A percentile compares a stretch with the other conserved stretches of the same genome.
Evolutionary conservation across 1,140 invertebrate genomes (phyloP).

Genomic region (Brachionus plicatilis): DNA sequence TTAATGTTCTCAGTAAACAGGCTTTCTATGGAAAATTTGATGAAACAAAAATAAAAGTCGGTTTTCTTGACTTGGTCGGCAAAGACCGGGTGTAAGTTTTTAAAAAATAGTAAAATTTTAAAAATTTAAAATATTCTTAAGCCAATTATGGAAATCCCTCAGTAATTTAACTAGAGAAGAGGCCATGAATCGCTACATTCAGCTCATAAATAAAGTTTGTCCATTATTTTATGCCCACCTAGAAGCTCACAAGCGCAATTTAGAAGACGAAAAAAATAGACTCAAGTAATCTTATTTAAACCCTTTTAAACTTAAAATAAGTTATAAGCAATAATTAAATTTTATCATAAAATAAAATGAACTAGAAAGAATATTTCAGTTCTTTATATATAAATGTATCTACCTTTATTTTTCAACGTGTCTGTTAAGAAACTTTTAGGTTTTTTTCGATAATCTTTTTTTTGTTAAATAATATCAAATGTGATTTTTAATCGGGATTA

Average conservation of each 20-base stretch:
- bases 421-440: too few relatives aligned
- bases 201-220: constrained; percentile 76
- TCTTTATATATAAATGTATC: too few relatives aligned
- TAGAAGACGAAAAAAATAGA: constrained; percentile 64
- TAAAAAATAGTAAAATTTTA: not conserved
- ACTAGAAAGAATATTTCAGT: too few relatives aligned
- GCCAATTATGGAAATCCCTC: constrained; percentile 82
- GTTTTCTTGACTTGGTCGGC: constrained; percentile 89
- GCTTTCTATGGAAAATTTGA: constrained; percentile 76
- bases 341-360: too few relatives aligned
- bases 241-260: constrained; percentile 79
- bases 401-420: too few relatives aligned
- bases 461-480: too few relatives aligned
- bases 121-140: constrained; percentile 48
- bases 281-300: not conserved
- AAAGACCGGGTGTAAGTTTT: constrained; percentile 69
- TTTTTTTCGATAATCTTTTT: too few relatives aligned
- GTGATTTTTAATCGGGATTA: too few relatives aligned
- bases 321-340: too few relatives aligned
- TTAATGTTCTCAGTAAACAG: constrained; percentile 87
- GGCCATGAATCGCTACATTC: constrained; percentile 84
- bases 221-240: constrained; percentile 82
- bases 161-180: constrained; percentile 76
- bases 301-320: not conserved
- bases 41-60: constrained; percentile 70